Percentiles rank a stretch among this genome's conserved stretches.
These are phyloP conservation scores for Ophion obscuratus DNA, from an alignment of 2,888 invertebrate genomes.

Conservation along the genomic window DNA sequence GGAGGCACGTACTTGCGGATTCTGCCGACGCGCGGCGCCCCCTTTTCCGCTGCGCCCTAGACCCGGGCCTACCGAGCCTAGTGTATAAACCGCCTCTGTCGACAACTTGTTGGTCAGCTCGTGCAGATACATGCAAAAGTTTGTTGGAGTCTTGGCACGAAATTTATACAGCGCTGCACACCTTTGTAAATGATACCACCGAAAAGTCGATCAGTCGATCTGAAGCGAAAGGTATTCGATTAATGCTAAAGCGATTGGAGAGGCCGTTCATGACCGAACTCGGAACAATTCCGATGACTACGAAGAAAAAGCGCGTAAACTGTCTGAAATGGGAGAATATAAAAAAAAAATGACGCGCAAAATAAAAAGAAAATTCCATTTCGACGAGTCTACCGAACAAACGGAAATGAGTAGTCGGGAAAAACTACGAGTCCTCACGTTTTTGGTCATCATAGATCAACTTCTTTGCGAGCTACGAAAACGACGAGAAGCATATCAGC, in stretches of 20 bases:
- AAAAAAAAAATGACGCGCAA: conserved; percentile 7
- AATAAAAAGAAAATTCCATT: conserved; percentile 57
- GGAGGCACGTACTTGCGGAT: too few species aligned
- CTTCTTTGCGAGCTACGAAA: conserved; percentile 3
- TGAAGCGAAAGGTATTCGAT: conserved; percentile 71
- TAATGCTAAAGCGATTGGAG: conserved; percentile 64
- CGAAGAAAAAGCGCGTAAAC: conserved; percentile 46
- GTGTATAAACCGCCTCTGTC: too few species aligned
- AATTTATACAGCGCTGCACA: conserved; percentile 67
- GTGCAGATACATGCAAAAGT: conserved; percentile 71
- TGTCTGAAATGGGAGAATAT: neutral
- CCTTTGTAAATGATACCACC: conserved; percentile 70
- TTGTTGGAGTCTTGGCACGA: conserved; percentile 67
- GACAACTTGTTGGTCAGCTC: conserved; percentile 77
- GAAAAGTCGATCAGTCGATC: conserved; percentile 72
- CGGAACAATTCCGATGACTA: conserved; percentile 68
- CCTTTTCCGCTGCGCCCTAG: too few species aligned
- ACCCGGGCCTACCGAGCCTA: too few species aligned
- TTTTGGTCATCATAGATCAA: conserved; percentile 6
- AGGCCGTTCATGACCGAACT: conserved; percentile 67
- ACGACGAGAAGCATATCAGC: neutral
- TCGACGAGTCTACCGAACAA: conserved; percentile 1
- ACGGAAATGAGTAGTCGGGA: neutral
- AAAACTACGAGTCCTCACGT: neutral
- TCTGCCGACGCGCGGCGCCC: too few species aligned